A percentile compares a stretch with the other conserved stretches of the same genome.
Conservation (phyloP, 2,888 invertebrate genomes). For the Labia minor region DNA sequence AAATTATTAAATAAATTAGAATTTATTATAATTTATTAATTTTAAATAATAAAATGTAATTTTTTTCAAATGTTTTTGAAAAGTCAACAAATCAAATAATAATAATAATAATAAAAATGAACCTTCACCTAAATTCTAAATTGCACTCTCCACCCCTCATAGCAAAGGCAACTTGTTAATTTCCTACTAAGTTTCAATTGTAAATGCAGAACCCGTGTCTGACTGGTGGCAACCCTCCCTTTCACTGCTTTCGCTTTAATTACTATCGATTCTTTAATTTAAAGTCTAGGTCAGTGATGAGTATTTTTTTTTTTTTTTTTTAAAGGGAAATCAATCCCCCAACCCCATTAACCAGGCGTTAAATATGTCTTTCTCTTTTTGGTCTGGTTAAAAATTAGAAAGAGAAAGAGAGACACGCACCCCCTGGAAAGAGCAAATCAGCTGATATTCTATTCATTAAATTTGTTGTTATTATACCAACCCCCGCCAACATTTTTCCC, state of each 20-base stretch:
- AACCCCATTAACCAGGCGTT: neutral
- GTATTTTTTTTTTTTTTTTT: neutral
- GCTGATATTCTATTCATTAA: conserved; percentile 13
- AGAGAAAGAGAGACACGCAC: neutral
- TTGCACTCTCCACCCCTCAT: too few species aligned
- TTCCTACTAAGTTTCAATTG: neutral
- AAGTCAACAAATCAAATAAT: too few species aligned
- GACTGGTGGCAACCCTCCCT: neutral
- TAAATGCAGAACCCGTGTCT: neutral
- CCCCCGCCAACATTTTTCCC: neutral
- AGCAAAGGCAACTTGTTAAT: neutral
- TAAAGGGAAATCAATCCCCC: neutral
- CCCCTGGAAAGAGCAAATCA: neutral
- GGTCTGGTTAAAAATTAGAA: neutral
- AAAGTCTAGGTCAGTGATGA: conserved; percentile 13
- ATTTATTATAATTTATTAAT: too few species aligned
- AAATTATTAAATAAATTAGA: too few species aligned
- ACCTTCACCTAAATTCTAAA: neutral
- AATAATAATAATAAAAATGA: neutral
- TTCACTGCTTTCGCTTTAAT: neutral
- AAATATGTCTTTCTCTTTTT: neutral
- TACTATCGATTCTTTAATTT: conserved; percentile 13
- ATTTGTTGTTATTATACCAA: neutral
- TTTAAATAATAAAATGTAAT: too few species aligned
- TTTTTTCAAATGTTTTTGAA: too few species aligned